Evolutionary conservation across 2,888 invertebrate genomes (phyloP), one percentile per base, ranked within the genome.

Genomic region (Eupithecia subfuscata): DNA sequence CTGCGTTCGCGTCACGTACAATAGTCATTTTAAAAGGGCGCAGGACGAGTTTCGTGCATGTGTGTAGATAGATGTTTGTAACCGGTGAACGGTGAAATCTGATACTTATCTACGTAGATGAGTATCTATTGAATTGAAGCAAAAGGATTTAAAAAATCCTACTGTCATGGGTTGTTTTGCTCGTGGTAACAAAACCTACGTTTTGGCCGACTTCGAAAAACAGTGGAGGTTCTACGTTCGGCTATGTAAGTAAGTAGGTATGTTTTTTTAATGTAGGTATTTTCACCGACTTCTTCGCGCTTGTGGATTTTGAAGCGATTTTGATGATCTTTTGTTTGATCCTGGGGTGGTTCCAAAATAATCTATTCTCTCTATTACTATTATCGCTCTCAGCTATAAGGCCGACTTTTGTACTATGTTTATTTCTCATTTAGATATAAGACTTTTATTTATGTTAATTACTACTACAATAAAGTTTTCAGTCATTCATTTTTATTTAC

Each of bases 21-120:
- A 80, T 84, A 87, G 90, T 90, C 90, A 91, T 92, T 92, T 91
- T 89, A 75, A 60, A 90, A 90, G 89, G 89, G 83, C 84, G 83
- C 79, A 80, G 76, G 82, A 80, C 65, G 76, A 76, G 77, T 78
- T 78, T 77, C 68, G 63, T 68, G 76, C 22, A 64, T 30, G 65
- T 74, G 43, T 60, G 52, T 56, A 56, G 52, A 56, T 56, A 73
- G 30, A 64, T 52, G 40, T 25, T 69, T 48, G 64, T 69, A 65
- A 72, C 37, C 40, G 25, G 72, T 64, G 65, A 70, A 72, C 43
- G 69, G 22, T 65, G 43, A 65, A 34, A 56, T 69, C 56, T 60
- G 72, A 75, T 69, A 64, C 30, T 18, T 25, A 60, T 25, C 25
- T 60, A 60, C 25, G 60, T 14, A 60, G 25, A 60, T 2, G 12